phyloP scores from a whole-genome alignment of 2,113 vertebrate genomes.

The Edolisoma coerulescens region DNA sequence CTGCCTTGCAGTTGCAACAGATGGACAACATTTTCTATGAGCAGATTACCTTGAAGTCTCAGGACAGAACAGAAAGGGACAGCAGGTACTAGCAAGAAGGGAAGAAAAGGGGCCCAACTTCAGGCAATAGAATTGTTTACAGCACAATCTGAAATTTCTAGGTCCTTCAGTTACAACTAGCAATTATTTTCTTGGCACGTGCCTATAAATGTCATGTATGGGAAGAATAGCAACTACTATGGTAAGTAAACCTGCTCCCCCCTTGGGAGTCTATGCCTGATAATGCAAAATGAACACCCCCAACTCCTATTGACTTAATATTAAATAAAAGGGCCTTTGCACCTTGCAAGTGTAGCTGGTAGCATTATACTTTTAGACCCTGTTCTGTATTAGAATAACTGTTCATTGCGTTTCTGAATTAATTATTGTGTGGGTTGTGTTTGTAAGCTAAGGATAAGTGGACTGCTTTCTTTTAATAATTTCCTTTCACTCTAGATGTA shows the following conservation, averaged over 20 bases:
- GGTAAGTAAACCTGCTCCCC: background rate
- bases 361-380: background rate
- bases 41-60: background rate
- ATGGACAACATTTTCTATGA: background rate
- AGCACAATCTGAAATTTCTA: background rate
- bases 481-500: background rate
- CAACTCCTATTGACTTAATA: background rate
- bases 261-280: background rate
- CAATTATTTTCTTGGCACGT: background rate
- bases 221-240: background rate
- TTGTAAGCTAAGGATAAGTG: background rate
- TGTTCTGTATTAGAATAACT: background rate
- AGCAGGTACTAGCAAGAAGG: background rate
- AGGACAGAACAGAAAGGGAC: background rate
- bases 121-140: background rate
- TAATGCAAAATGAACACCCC: background rate
- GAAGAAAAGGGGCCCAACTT: background rate
- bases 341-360: background rate
- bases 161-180: background rate
- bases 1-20: background rate
- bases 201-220: background rate
- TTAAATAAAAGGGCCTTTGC: background rate
- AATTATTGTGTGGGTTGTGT: background rate
- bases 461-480: background rate
- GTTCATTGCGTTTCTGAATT: background rate